Evolutionary conservation across 2,113 vertebrate genomes (phyloP).

Genomic region (Natator depressus): DNA sequence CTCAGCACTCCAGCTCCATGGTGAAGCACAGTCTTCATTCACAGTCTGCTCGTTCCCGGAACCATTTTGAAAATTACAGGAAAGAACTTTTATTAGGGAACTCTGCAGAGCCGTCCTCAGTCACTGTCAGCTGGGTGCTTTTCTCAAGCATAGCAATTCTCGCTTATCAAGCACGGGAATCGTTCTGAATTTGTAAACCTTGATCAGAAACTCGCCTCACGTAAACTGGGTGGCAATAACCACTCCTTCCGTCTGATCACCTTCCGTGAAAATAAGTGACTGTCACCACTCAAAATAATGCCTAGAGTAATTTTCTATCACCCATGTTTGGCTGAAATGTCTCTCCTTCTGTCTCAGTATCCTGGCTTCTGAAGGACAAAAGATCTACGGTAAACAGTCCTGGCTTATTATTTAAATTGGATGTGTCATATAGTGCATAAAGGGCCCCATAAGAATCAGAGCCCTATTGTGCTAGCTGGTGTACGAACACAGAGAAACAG

Average conservation of each 20-base stretch:
- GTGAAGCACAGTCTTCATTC: slow-evolving; percentile 19
- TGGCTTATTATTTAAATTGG: accelerated
- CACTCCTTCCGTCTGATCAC: not conserved
- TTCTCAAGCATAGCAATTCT: not conserved
- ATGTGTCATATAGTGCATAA: not conserved
- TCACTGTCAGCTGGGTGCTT: not conserved
- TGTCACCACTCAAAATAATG: not conserved
- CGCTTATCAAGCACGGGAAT: not conserved
- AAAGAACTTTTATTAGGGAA: not conserved
- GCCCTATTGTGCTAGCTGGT: not conserved
- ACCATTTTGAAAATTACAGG: not conserved
- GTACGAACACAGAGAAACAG: not conserved
- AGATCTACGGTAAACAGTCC: not conserved
- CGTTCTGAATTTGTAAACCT: not conserved
- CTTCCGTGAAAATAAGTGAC: not conserved
- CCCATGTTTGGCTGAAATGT: not conserved
- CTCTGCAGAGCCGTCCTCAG: not conserved
- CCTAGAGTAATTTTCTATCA: not conserved
- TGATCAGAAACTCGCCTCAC: not conserved
- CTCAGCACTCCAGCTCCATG: not conserved
- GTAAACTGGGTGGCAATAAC: not conserved
- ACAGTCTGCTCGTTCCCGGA: not conserved
- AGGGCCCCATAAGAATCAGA: not conserved
- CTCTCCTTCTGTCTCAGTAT: accelerated
- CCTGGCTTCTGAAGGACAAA: not conserved